phyloP scores from a whole-genome alignment of 1,140 invertebrate species.

The Eupeodes corollae region DNA sequence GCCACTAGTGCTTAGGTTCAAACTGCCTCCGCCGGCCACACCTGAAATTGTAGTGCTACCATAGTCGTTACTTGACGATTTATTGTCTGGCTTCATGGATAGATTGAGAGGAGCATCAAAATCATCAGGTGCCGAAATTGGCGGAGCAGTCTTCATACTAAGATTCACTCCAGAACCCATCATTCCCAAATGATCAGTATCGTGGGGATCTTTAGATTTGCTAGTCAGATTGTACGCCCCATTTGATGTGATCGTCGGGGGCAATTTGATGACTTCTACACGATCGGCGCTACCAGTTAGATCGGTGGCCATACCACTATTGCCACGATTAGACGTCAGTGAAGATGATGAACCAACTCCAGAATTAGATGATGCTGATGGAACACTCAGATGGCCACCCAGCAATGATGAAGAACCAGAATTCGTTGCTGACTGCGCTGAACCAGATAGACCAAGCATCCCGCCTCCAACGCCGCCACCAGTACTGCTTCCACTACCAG shows the following conservation, averaged over 20 bases:
- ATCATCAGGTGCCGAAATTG: slow-evolving; percentile 42
- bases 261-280: slow-evolving; percentile 67
- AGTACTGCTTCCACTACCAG: slow-evolving; percentile 10
- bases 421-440: too few relatives aligned
- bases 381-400: slow-evolving; percentile 7
- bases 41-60: background rate
- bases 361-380: slow-evolving; percentile 2
- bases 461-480: slow-evolving; percentile 1
- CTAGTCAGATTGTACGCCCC: slow-evolving; percentile 35
- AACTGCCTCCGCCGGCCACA: background rate
- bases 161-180: slow-evolving; percentile 26
- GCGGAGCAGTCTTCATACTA: slow-evolving; percentile 28
- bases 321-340: slow-evolving; percentile 16
- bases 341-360: slow-evolving; percentile 13
- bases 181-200: slow-evolving; percentile 21
- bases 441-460: too few relatives aligned
- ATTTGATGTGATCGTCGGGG: slow-evolving; percentile 41
- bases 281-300: slow-evolving; percentile 38
- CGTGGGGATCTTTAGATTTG: slow-evolving; percentile 28
- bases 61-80: slow-evolving; percentile 26
- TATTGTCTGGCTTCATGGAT: slow-evolving; percentile 56
- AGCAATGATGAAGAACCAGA: too few relatives aligned
- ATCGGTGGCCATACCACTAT: slow-evolving; percentile 8
- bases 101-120: slow-evolving; percentile 69
- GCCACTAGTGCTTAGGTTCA: slow-evolving; percentile 1